phyloP scores from a whole-genome alignment of 53 echinoderm and acorn worm species.

The Astropecten irregularis region DNA sequence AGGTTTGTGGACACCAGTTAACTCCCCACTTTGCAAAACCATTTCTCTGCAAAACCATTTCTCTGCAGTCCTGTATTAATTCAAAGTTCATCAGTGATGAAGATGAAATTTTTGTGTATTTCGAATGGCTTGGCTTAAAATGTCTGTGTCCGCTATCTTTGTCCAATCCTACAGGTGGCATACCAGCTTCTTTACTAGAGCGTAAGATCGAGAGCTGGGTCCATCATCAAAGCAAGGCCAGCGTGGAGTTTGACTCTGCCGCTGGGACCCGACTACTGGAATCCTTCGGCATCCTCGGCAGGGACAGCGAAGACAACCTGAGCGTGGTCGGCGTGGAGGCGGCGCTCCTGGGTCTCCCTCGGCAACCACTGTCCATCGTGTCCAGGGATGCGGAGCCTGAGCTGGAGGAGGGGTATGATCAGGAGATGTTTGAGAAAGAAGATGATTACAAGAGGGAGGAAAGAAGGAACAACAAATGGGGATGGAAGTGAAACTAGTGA shows the following conservation, averaged over 20 bases:
- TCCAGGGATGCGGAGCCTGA: conserved; percentile 82
- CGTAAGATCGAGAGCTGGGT: conserved; percentile 89
- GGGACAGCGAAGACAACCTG: conserved; percentile 67
- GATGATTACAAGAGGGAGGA: conserved; percentile 84
- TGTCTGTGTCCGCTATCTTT: too few relatives aligned
- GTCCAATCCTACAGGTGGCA: conserved; percentile 62
- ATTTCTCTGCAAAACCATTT: too few relatives aligned
- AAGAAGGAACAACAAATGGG: conserved; percentile 68
- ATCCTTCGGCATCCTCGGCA: conserved; percentile 74
- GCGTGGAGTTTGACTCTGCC: conserved; percentile 75
- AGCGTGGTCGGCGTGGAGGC: conserved; percentile 70
- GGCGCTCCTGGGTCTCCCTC: conserved; percentile 80
- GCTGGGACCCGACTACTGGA: conserved; percentile 77
- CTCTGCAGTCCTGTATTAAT: too few relatives aligned
- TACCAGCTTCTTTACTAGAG: conserved; percentile 69
- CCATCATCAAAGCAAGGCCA: conserved; percentile 66
- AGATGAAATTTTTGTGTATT: too few relatives aligned
- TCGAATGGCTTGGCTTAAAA: too few relatives aligned
- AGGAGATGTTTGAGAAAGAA: conserved; percentile 80
- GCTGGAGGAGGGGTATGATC: conserved; percentile 90
- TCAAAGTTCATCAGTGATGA: too few relatives aligned
- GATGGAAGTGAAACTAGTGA: conserved; percentile 76
- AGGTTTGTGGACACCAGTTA: too few relatives aligned
- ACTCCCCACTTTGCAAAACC: too few relatives aligned
- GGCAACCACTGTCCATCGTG: conserved; percentile 77